These are phyloP conservation scores for Xestia xanthographa DNA, from an alignment of 2,888 invertebrate species.

Conservation along the genomic window DNA sequence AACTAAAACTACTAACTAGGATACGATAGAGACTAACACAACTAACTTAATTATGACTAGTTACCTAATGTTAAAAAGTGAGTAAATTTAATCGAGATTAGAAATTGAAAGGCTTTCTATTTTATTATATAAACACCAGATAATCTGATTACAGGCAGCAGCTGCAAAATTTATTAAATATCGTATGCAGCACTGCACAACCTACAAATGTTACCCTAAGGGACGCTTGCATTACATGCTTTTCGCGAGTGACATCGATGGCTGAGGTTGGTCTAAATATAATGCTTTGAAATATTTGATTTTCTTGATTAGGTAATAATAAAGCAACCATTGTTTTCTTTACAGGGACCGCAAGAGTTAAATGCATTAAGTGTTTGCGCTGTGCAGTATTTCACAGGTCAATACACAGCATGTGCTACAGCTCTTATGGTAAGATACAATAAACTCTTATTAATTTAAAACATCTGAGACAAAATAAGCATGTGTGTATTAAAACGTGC, in stretches of 20 bases:
- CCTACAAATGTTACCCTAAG: constrained; percentile 89
- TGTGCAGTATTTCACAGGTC: constrained; percentile 88
- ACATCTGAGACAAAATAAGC: not conserved
- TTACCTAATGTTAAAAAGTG: too few relatives aligned
- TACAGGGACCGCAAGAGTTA: constrained; percentile 89
- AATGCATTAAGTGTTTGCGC: constrained; percentile 89
- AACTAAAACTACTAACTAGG: too few relatives aligned
- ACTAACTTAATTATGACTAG: too few relatives aligned
- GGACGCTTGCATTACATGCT: constrained; percentile 92
- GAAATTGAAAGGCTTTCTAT: too few relatives aligned
- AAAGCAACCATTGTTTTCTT: constrained; percentile 25
- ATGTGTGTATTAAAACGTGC: too few relatives aligned
- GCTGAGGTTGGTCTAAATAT: constrained; percentile 77
- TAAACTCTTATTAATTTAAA: not conserved
- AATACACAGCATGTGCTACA: constrained; percentile 88
- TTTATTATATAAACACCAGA: too few relatives aligned
- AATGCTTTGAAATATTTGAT: not conserved
- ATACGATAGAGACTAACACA: too few relatives aligned
- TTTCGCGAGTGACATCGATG: constrained; percentile 90
- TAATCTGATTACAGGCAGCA: constrained; percentile 74
- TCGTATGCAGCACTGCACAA: constrained; percentile 92
- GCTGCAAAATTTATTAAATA: constrained; percentile 90
- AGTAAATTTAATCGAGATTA: too few relatives aligned
- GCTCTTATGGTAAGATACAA: constrained; percentile 85
- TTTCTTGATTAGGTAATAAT: not conserved